Percentiles rank a stretch among this genome's conserved stretches.
Conservation (phyloP, 2,797 vertebrate genomes). For the Vultur gryphus region DNA sequence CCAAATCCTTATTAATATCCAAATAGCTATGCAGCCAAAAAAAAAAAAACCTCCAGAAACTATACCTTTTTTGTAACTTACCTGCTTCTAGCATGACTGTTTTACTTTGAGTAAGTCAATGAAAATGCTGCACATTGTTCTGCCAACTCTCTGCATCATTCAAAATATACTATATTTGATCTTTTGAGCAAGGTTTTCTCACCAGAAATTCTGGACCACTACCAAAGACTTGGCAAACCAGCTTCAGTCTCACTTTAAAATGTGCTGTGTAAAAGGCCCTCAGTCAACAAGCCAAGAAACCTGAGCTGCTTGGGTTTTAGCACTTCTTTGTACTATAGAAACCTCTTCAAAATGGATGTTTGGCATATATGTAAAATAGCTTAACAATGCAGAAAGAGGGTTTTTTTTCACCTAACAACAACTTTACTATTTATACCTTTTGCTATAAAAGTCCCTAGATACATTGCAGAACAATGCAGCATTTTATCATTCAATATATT, state of each 20-base stretch:
- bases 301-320: conserved; percentile 1
- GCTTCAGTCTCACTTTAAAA: conserved; percentile 21
- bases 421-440: neutral
- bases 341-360: conserved; percentile 19
- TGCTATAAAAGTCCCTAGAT: conserved; percentile 30
- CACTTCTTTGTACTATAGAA: conserved; percentile 41
- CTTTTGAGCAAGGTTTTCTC: neutral
- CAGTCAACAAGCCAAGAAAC: neutral
- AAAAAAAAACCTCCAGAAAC: neutral
- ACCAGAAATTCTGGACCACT: neutral
- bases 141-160: neutral
- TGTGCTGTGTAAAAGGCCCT: neutral
- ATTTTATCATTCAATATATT: conserved; percentile 68
- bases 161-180: neutral
- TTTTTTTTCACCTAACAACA: conserved; percentile 27
- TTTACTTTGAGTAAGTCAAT: conserved; percentile 7
- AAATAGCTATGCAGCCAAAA: conserved; percentile 36
- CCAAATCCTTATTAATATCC: conserved; percentile 44
- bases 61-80: neutral
- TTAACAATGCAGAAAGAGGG: conserved; percentile 13
- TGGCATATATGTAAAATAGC: conserved; percentile 31
- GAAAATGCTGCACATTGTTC: neutral
- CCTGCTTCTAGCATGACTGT: neutral
- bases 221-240: conserved; percentile 27
- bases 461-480: conserved; percentile 60